phyloP scores from a whole-genome alignment of 2,797 vertebrate species.

The Phoebastria nigripes region DNA sequence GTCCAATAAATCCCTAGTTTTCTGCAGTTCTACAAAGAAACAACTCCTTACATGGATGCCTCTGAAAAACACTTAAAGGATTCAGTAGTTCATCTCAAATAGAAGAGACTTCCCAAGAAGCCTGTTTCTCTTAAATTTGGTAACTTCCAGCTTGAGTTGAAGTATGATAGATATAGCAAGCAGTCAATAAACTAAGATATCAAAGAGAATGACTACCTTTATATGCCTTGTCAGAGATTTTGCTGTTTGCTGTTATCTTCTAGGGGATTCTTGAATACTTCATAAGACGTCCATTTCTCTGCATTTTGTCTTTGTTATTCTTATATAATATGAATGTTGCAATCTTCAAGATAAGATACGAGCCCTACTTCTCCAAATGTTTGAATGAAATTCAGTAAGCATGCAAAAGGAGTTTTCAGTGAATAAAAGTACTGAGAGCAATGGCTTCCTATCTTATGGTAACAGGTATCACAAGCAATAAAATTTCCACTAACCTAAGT shows the following conservation, averaged over 20 bases:
- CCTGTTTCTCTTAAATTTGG: background rate
- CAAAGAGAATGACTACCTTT: background rate
- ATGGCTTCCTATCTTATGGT: background rate
- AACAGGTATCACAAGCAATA: background rate
- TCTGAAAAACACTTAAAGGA: background rate
- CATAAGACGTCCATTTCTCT: background rate
- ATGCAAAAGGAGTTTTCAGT: background rate
- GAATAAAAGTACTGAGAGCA: background rate
- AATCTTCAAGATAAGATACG: background rate
- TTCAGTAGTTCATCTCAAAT: background rate
- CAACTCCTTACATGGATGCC: background rate
- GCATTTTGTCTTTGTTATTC: background rate
- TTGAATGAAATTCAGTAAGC: background rate
- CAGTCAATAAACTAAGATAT: background rate
- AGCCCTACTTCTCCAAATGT: background rate
- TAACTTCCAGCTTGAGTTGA: background rate
- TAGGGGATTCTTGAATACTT: background rate
- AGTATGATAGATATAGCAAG: background rate
- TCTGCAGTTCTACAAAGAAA: background rate
- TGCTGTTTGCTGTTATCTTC: background rate
- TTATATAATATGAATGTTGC: background rate
- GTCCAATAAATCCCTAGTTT: background rate
- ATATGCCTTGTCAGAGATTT: background rate
- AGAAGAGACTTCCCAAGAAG: background rate
- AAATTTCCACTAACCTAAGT: background rate